A percentile compares a stretch with the other conserved stretches of the same genome.
Evolutionary conservation across 2,113 vertebrate genomes (phyloP).

Genomic region (zebrafish (Danio rerio)): GRCz12tu NC_133191.1:41137501-41138000

Average conservation of each 20-base stretch:
- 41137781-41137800: too few relatives aligned
- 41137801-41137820: too few relatives aligned
- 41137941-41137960: too few relatives aligned
- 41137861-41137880: too few relatives aligned
- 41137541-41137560: constrained; percentile 92
- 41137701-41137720: constrained; percentile 99
- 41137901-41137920: too few relatives aligned
- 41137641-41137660: constrained; percentile 93
- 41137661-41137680: constrained; percentile 95
- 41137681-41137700: constrained; percentile 95
- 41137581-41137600: neutral
- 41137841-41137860: too few relatives aligned
- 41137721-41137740: constrained; percentile 97
- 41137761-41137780: too few relatives aligned
- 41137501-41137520: constrained; percentile 94
- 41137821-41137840: too few relatives aligned
- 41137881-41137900: too few relatives aligned
- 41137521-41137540: constrained; percentile 98
- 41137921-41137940: too few relatives aligned
- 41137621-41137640: constrained; percentile 80
- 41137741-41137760: neutral
- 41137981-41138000: too few relatives aligned
- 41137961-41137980: too few relatives aligned
- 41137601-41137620: neutral
- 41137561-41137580: constrained; percentile 69